phyloP scores from a whole-genome alignment of 2,888 invertebrate genomes.

The Limnephilus marmoratus region DNA sequence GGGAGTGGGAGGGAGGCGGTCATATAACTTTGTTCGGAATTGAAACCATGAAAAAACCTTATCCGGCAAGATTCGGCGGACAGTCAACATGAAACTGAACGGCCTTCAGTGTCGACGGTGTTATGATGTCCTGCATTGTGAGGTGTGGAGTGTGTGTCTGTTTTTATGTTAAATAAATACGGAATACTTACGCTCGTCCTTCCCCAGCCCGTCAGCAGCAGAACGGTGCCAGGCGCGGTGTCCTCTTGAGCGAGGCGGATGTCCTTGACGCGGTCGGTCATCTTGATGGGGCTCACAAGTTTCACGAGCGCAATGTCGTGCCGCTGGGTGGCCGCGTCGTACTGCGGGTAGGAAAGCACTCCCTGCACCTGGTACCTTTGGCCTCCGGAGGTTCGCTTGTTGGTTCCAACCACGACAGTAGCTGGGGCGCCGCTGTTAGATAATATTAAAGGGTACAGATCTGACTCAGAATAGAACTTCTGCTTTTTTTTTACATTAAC shows the following conservation, averaged over 20 bases:
- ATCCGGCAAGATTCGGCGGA: too few species aligned
- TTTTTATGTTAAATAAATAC: too few species aligned
- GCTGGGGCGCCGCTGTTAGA: constrained; percentile 43
- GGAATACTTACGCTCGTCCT: constrained; percentile 48
- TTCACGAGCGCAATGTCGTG: constrained; percentile 58
- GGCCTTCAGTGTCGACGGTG: too few species aligned
- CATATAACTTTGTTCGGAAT: too few species aligned
- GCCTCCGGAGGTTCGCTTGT: constrained; percentile 67
- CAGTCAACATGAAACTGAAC: too few species aligned
- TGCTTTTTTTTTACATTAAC: too few species aligned
- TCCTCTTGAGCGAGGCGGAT: constrained; percentile 41
- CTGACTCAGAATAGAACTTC: too few species aligned
- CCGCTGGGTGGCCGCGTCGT: constrained; percentile 9
- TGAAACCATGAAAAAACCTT: too few species aligned
- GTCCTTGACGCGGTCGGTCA: constrained; percentile 44
- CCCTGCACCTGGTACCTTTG: constrained; percentile 63
- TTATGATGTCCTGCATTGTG: too few species aligned
- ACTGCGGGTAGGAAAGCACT: constrained; percentile 30
- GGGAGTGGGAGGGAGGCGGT: too few species aligned
- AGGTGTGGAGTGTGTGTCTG: too few species aligned
- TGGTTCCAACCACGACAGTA: constrained; percentile 69
- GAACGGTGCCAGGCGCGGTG: neutral
- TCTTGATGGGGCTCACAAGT: constrained; percentile 21
- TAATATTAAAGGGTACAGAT: neutral
- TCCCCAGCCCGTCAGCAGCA: constrained; percentile 62